Conservation (phyloP, 2,888 invertebrate species). For the Gymnosoma rotundatum region DNA sequence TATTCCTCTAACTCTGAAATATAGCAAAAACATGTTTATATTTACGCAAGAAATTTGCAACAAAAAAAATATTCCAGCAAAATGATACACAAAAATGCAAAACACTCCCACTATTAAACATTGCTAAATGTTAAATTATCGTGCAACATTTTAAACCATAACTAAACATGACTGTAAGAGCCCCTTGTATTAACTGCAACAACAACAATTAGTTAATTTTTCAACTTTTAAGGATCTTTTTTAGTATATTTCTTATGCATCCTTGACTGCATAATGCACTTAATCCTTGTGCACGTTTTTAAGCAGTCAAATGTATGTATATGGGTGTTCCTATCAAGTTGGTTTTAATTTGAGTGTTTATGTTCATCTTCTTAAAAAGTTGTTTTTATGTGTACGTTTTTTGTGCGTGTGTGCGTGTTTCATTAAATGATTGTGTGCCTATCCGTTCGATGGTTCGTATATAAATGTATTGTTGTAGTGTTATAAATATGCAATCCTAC, state of each 20-base stretch:
- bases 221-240: conserved; percentile 35
- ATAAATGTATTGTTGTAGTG: conserved; percentile 6
- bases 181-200: conserved; percentile 44
- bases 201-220: conserved; percentile 22
- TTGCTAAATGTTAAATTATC: conserved; percentile 17
- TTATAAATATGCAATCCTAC: conserved; percentile 32
- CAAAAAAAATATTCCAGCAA: conserved; percentile 18
- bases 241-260: conserved; percentile 52
- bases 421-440: background rate
- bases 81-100: conserved; percentile 33
- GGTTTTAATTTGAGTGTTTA: background rate
- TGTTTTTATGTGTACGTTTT: conserved; percentile 38
- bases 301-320: conserved; percentile 44
- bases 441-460: background rate
- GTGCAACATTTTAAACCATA: conserved; percentile 47
- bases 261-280: conserved; percentile 65
- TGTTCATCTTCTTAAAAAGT: conserved; percentile 29
- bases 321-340: background rate
- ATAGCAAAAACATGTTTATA: conserved; percentile 39
- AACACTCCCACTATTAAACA: conserved; percentile 30
- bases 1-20: conserved; percentile 20
- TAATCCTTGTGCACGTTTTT: conserved; percentile 63
- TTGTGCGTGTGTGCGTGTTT: background rate
- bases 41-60: conserved; percentile 25
- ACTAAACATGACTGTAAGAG: conserved; percentile 42